phyloP scores from a whole-genome alignment of 2,888 invertebrate genomes.

The Digitonthophagus gazella region DNA sequence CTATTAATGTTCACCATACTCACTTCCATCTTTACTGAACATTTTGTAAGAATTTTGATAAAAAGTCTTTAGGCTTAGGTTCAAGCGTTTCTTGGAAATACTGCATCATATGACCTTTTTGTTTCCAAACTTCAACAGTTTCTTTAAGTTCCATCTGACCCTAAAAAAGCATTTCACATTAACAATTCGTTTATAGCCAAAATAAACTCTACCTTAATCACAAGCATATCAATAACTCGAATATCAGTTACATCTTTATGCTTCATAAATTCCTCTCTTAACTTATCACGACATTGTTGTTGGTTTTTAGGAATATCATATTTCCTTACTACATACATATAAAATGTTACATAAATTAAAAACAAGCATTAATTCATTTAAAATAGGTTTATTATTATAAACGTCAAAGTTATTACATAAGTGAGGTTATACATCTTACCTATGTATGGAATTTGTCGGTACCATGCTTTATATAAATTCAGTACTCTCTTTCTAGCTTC shows the following conservation, averaged over 20 bases:
- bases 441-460: slow-evolving; percentile 84
- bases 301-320: slow-evolving; percentile 79
- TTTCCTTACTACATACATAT: slow-evolving; percentile 69
- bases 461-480: slow-evolving; percentile 91
- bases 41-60: slow-evolving; percentile 84
- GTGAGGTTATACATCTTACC: slow-evolving; percentile 60
- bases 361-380: no score
- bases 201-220: slow-evolving; percentile 95
- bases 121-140: slow-evolving; percentile 83
- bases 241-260: slow-evolving; percentile 79
- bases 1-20: slow-evolving; percentile 25
- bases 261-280: slow-evolving; percentile 76
- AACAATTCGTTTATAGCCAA: background rate
- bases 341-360: no score
- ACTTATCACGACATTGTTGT: slow-evolving; percentile 66
- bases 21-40: slow-evolving; percentile 43
- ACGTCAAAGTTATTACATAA: slow-evolving; percentile 34
- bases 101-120: slow-evolving; percentile 82
- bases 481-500: slow-evolving; percentile 84
- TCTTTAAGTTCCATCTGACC: slow-evolving; percentile 96
- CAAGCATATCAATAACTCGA: slow-evolving; percentile 85
- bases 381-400: no score
- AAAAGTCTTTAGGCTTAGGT: slow-evolving; percentile 85
- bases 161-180: slow-evolving; percentile 56
- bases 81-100: slow-evolving; percentile 84